Base-by-base conservation (phyloP, 2,113 vertebrate species). In the Gobiocypris rarus region DNA sequence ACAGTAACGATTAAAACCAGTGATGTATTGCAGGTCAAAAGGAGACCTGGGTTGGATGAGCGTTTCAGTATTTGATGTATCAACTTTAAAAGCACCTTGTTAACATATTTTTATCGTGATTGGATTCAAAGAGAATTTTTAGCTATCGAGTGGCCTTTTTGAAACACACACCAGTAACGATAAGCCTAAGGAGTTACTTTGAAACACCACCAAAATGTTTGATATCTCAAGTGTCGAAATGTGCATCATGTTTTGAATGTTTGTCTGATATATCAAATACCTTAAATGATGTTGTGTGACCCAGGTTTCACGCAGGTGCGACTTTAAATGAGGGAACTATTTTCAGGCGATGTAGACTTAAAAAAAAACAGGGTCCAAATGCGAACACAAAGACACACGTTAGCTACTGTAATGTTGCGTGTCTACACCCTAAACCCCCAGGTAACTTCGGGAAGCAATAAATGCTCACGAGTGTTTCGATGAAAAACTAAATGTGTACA, bases 381-480 rank as follows among this genome's bases (percentile, higher is more conserved):
- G 85, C 83, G 84, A 82, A 81, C 84, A 84, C 89, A 87, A 86
- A 88, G 59, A 67, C 87, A 84, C 88, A 87, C 86, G 81, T 86
- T 82, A 75, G 65, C 76, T 82, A 85, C 80, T 86, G 78, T 79
- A 82, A 86, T 86, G 90, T 82, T 86, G 86, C 87, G 86, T 90
- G 87, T 89, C 45, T 71, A 28, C 75, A 75, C 88, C 92, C 88
- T 83, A 86, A 85, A 82, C 63, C 90, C 86, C 91, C 91, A 92
- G 90, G 90, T 92, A 86, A 91, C 91, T 93, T 92, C 92, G 91
- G 91, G 92, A 94, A 95, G 94, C 94, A 94, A 94, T 93, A 94
- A 93, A 89, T 91, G 91, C 89, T 83, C 81, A 89, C 56, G 82
- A 89, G 85, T 89, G 74, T 86, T 84, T 81, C 50, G 84, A 82